Evolutionary conservation across 2,888 invertebrate genomes (phyloP), one percentile per base, ranked within the genome.

Genomic region (Penaeus monodon): DNA sequence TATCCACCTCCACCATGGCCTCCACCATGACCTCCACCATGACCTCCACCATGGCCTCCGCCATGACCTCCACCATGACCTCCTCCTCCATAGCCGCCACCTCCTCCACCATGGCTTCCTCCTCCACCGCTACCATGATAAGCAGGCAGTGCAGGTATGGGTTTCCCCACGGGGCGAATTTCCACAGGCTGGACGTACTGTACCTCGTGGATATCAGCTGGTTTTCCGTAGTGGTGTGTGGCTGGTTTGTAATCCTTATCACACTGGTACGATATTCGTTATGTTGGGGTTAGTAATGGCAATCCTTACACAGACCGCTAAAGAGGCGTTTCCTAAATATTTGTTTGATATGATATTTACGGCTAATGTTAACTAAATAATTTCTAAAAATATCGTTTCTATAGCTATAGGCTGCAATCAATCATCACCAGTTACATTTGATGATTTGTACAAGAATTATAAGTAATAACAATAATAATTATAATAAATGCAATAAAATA

Each of bases 141-240:
- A 49, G 77, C 65, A 7, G 89, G 84, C 7, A 89, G 49, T 57
- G 86, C 84, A 24, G 89, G 89, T n/a, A 89, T 86, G 44, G 89
- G 89, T 22, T 89, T 81, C 1, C 89, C 89, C 20, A 89, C 81
- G 2, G 89, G 89, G 38, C 84, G 86, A 27, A 89, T 78, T 66
- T 84, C 84, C 2, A 89, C 86, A n/a, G 89, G 89, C 79, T 89
- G 89, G 24, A 89, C 86, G 73, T 89, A 89, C 65, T 81, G 80
- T 22, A 89, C 33, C 68, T 86, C 89, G 76, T 88, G 84, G 20
- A 81, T 79, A 77, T 84, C 76, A 17, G 68, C 80, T 14, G 88
- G 88, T 63, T 88, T 84, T 2, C 88, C 88, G 57, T 84, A 84
- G 76, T 81, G 88, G 6, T 74, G 74, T 2, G 38, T 3, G 29